Evolutionary conservation across 2,797 vertebrate species (phyloP).

Genomic region (Somateria mollissima): DNA sequence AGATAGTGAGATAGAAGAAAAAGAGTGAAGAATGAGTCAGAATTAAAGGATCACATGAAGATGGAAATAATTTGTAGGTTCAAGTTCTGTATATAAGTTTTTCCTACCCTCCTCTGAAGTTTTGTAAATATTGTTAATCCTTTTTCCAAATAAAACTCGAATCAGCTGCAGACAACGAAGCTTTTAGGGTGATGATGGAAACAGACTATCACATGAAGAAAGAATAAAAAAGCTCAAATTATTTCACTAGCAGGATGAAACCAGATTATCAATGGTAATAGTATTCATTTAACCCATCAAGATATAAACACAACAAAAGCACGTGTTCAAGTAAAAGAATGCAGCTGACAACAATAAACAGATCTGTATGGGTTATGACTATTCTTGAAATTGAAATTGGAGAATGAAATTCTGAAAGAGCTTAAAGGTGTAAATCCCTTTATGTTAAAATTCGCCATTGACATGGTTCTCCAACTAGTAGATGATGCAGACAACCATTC

Average conservation of each 20-base stretch:
- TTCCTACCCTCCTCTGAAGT: not conserved
- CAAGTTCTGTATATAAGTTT: not conserved
- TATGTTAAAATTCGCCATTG: not conserved
- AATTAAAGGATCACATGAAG: not conserved
- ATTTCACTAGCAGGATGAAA: not conserved
- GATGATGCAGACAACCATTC: not conserved
- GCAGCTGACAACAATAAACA: not conserved
- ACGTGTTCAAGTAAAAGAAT: not conserved
- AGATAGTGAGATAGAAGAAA: not conserved
- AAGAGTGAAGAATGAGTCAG: not conserved
- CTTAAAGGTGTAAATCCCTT: not conserved
- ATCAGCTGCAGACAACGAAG: not conserved
- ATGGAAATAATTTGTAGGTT: not conserved
- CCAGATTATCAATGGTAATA: no score
- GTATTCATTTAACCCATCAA: not conserved
- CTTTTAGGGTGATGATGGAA: not conserved
- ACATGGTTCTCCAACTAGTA: not conserved
- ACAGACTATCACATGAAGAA: not conserved
- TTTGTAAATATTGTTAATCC: not conserved
- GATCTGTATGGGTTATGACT: not conserved
- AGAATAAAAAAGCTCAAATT: not conserved
- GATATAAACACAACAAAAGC: not conserved
- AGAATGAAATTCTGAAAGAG: not conserved
- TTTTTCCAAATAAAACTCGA: not conserved
- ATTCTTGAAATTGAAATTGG: not conserved